These are phyloP conservation scores for Drosophila dives DNA, from an alignment of 2,888 invertebrate genomes.

Conservation along the genomic window DNA sequence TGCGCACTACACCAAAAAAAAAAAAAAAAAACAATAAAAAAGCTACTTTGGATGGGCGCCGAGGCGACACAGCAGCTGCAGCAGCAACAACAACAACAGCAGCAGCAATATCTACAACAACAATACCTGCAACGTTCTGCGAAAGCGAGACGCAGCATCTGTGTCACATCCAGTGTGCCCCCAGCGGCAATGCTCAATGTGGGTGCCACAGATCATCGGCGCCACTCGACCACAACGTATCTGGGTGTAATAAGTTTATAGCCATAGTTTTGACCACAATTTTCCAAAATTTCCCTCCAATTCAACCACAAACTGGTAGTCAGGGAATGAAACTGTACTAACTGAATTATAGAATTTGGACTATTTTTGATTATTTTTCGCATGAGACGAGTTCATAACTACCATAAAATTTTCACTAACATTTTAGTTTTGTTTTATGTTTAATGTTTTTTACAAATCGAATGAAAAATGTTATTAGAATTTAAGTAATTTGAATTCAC, in stretches of 20 bases:
- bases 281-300: not conserved
- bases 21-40: slow-evolving; percentile 1
- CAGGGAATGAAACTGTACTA: slow-evolving; percentile 39
- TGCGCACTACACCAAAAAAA: slow-evolving; percentile 36
- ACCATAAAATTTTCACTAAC: not conserved
- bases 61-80: slow-evolving; percentile 66
- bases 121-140: slow-evolving; percentile 57
- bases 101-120: slow-evolving; percentile 48
- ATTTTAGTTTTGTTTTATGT: not conserved
- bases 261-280: slow-evolving; percentile 39
- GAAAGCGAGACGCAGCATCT: slow-evolving; percentile 79
- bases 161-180: slow-evolving; percentile 82
- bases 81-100: slow-evolving; percentile 63
- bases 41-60: slow-evolving; percentile 84
- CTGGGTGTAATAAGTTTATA: slow-evolving; percentile 83
- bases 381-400: not conserved
- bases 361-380: not conserved
- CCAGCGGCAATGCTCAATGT: slow-evolving; percentile 73
- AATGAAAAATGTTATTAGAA: not conserved
- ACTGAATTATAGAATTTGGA: not conserved
- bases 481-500: not conserved
- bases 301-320: slow-evolving; percentile 9
- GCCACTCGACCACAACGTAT: slow-evolving; percentile 84
- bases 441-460: not conserved
- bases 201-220: slow-evolving; percentile 73